Base-by-base conservation (phyloP, 35 echinoderm and acorn worm genomes). In the Chiridota heheva region DNA sequence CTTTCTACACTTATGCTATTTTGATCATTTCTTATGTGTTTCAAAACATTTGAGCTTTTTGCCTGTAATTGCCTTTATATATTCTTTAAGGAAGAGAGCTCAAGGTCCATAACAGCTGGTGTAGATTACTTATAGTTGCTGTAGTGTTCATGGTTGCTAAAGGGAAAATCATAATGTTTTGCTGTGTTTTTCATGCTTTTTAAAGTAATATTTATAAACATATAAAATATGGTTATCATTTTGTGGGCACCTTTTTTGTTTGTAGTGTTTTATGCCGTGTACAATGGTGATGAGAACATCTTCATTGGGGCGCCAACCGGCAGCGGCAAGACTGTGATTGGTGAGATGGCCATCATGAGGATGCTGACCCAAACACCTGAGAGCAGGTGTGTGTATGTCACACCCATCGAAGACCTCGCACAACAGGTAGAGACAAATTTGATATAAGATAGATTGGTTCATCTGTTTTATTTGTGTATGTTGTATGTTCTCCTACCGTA, bases 281-380 rank as follows among this genome's bases (percentile, higher is more conserved):
- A 88, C 71, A 98, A 98, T 42, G 89, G 89, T 40, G 95, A 98
- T 85, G 95, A 98, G 45, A 98, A 98, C 48, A 86, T 98, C 40
- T 98, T 98, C 81, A 84, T 98, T 45, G 95, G 95, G 10, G 95
- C 95, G 48, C 95, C 95, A 28, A 98, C 95, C 22, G 95, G 95
- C 30, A 91, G 88, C 45, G 95, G 95, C 12, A 98, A 98, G 81
- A 98, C 95, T 7, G 82, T 98, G 73, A 98, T 98, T 29, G 84
- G 75, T 8, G 95, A 98, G 81, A 75, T 91, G 77, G 95, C 89
- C 69, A 92, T 98, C 25, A 46, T 98, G 7, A 39, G 95, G 29
- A 98, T 98, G 84, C 62, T 98, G 89, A 77, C 78, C 5, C 89
- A 91, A 48, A 70, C 76, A 25, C 67, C 85, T 0, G 89, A 98